Percentiles rank a stretch among this genome's conserved stretches.
Evolutionary conservation across 2,113 vertebrate species (phyloP).

Genomic region (Megaleporinus macrocephalus): DNA sequence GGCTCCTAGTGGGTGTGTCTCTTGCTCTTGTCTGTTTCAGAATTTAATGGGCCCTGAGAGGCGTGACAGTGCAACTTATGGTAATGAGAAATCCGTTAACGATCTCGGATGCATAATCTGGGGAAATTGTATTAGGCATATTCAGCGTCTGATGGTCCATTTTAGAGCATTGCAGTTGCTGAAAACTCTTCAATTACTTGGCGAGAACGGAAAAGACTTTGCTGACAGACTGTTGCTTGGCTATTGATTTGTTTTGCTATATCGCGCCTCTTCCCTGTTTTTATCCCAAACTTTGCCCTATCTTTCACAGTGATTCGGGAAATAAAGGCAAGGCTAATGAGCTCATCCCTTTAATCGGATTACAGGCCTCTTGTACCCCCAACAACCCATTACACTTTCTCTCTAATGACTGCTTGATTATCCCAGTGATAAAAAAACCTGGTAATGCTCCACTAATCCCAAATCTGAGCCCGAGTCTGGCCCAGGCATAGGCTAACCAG

Average conservation of each 20-base stretch:
- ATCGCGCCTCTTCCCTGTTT: slow-evolving; percentile 1
- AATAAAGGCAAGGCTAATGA: slow-evolving; percentile 51
- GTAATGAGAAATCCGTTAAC: slow-evolving; percentile 40
- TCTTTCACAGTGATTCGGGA: slow-evolving; percentile 34
- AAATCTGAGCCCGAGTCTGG: slow-evolving; percentile 3
- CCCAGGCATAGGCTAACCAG: slow-evolving; percentile 14
- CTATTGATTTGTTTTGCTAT: slow-evolving; percentile 40
- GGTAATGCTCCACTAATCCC: slow-evolving; percentile 49
- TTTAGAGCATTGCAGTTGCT: slow-evolving; percentile 9
- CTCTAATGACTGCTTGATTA: slow-evolving; percentile 48
- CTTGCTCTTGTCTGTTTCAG: not conserved
- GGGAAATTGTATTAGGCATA: slow-evolving; percentile 15
- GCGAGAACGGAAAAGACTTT: slow-evolving; percentile 5
- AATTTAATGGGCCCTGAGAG: slow-evolving; percentile 27
- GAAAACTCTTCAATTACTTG: slow-evolving; percentile 7
- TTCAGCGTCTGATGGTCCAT: slow-evolving; percentile 19
- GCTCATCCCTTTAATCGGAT: slow-evolving; percentile 53
- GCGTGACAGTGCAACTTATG: slow-evolving; percentile 32
- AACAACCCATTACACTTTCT: slow-evolving; percentile 48
- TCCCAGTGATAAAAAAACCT: slow-evolving; percentile 39
- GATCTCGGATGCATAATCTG: slow-evolving; percentile 25
- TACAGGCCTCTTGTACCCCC: slow-evolving; percentile 47
- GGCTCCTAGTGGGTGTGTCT: slow-evolving; percentile 10
- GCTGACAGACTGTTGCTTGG: not conserved
- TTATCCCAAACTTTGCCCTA: slow-evolving; percentile 22